These are phyloP conservation scores for Esox lucius DNA, from an alignment of 2,797 vertebrate genomes.

Conservation along the genomic window DNA sequence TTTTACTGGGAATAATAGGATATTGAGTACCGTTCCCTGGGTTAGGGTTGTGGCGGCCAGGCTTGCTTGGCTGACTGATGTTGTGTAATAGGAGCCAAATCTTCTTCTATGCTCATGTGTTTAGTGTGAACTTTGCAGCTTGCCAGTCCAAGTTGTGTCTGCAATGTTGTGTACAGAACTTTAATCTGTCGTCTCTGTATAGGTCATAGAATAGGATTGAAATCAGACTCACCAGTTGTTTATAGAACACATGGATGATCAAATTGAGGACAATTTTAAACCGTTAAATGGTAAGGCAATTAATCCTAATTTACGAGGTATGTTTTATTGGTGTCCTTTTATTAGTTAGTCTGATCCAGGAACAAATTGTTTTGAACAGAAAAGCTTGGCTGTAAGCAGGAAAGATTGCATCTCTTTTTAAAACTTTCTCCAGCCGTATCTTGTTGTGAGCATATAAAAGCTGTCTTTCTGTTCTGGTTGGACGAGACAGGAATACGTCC, in stretches of 20 bases:
- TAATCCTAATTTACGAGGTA: constrained; percentile 11
- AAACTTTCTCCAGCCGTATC: constrained; percentile 1
- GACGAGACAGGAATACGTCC: too few species aligned
- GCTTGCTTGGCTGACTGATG: constrained; percentile 10
- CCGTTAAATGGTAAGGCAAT: background rate
- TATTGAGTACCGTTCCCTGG: constrained; percentile 32
- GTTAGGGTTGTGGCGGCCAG: background rate
- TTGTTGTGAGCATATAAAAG: constrained; percentile 2
- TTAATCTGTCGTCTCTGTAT: background rate
- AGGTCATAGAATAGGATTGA: background rate
- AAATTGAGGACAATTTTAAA: background rate
- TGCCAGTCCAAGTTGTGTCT: background rate
- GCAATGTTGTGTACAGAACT: background rate
- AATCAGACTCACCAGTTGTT: background rate
- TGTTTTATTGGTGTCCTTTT: constrained; percentile 1
- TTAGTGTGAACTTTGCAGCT: background rate
- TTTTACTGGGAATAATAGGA: constrained; percentile 26
- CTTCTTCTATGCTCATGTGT: constrained; percentile 4
- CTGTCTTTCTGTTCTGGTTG: background rate
- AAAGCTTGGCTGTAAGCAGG: constrained; percentile 5
- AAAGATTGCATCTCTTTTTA: constrained; percentile 1
- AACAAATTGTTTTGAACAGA: background rate
- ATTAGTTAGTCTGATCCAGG: background rate
- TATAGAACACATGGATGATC: constrained; percentile 8
- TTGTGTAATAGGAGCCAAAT: constrained; percentile 43